Evolutionary conservation across 2,113 vertebrate genomes (phyloP).

Genomic region (Paramormyrops kingsleyae): DNA sequence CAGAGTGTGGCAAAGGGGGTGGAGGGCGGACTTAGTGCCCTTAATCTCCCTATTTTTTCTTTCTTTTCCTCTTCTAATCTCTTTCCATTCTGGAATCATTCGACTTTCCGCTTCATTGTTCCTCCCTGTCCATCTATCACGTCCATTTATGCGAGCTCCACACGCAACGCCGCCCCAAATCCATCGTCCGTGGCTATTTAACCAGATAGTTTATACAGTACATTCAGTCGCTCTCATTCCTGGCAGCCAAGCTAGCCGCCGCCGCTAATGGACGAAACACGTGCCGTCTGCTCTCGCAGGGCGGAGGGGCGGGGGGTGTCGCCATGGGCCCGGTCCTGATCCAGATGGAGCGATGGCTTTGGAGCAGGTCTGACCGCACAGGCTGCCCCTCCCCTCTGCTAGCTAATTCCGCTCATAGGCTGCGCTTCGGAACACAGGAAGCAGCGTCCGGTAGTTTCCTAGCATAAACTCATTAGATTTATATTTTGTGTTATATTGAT

Average conservation of each 20-base stretch:
- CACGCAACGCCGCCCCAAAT: conserved; percentile 29
- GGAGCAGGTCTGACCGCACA: background rate
- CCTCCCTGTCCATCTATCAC: conserved; percentile 38
- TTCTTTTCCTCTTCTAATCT: conserved; percentile 4
- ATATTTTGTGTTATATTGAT: background rate
- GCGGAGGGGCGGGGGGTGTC: conserved; percentile 14
- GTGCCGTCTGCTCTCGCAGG: conserved; percentile 65
- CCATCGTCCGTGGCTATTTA: conserved; percentile 60
- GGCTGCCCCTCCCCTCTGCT: background rate
- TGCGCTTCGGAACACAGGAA: background rate
- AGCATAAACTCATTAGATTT: background rate
- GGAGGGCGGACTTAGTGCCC: conserved; percentile 5
- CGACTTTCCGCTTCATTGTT: background rate
- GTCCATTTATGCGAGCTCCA: conserved; percentile 47
- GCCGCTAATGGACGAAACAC: conserved; percentile 66
- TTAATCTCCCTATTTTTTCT: conserved; percentile 23
- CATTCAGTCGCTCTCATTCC: conserved; percentile 65
- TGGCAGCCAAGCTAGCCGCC: conserved; percentile 36
- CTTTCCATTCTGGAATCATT: background rate
- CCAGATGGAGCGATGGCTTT: background rate
- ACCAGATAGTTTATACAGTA: conserved; percentile 65
- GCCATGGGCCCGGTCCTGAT: background rate
- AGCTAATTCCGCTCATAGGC: background rate
- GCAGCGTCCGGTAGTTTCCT: background rate
- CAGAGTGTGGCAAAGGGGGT: background rate